These are phyloP conservation scores for Euphydryas editha DNA, from an alignment of 2,888 invertebrate genomes.

Conservation along the genomic window DNA sequence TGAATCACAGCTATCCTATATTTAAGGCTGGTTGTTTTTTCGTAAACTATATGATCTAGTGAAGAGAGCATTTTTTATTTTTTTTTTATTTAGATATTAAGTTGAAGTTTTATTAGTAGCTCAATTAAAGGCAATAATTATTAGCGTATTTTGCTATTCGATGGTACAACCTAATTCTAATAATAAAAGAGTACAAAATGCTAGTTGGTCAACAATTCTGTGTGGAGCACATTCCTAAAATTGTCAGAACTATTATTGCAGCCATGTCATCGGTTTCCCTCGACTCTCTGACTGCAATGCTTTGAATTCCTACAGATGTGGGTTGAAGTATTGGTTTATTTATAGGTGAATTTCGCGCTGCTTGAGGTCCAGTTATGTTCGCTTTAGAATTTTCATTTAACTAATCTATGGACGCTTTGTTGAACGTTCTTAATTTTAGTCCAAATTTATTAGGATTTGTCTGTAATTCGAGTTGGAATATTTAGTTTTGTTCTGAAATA, in stretches of 20 bases:
- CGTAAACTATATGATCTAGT: too few relatives aligned
- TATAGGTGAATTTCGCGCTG: conserved; percentile 14
- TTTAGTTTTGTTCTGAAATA: too few relatives aligned
- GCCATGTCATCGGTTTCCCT: conserved; percentile 11
- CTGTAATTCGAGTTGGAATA: too few relatives aligned
- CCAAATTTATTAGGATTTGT: background rate
- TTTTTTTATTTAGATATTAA: too few relatives aligned
- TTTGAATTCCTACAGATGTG: conserved; percentile 16
- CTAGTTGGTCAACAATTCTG: background rate
- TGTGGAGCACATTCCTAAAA: conserved; percentile 1
- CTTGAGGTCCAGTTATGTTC: background rate
- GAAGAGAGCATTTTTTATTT: too few relatives aligned
- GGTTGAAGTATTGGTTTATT: conserved; percentile 12
- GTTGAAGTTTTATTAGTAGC: background rate
- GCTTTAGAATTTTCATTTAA: conserved; percentile 1
- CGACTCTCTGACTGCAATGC: conserved; percentile 8
- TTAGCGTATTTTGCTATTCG: background rate
- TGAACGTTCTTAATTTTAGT: background rate
- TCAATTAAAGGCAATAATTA: background rate
- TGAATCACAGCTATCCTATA: too few relatives aligned
- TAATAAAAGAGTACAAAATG: background rate
- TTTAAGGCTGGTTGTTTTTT: too few relatives aligned
- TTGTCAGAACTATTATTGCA: conserved; percentile 15
- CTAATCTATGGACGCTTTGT: background rate
- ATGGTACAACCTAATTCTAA: background rate